These are phyloP conservation scores for Enteromius treurensis DNA, from an alignment of 2,797 vertebrate species.

Conservation along the genomic window DNA sequence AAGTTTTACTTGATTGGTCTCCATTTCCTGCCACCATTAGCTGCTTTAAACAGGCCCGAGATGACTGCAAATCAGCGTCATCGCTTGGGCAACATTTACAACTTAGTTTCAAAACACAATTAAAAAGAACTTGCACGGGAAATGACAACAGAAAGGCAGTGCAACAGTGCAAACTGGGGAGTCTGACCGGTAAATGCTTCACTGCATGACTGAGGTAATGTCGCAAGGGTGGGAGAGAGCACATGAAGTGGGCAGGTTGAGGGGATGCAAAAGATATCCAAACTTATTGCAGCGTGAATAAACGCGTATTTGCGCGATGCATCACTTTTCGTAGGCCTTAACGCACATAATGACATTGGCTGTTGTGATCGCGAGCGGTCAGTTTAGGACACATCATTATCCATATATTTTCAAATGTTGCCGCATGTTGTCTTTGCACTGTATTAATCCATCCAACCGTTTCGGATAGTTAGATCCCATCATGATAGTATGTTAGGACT, in stretches of 20 bases:
- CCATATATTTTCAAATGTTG: conserved; percentile 46
- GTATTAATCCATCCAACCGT: conserved; percentile 1
- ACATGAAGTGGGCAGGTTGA: conserved; percentile 45
- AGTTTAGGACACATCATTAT: conserved; percentile 47
- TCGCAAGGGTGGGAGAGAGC: conserved; percentile 20
- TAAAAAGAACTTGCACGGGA: conserved; percentile 18
- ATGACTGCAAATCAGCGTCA: conserved; percentile 1
- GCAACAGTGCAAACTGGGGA: conserved; percentile 28
- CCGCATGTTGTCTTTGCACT: conserved; percentile 30
- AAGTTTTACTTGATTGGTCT: conserved; percentile 31
- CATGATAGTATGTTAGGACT: conserved; percentile 48
- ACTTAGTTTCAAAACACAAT: conserved; percentile 38
- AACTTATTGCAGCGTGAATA: conserved; percentile 34
- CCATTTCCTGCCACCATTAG: neutral
- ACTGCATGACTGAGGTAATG: conserved; percentile 24
- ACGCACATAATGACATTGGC: conserved; percentile 46
- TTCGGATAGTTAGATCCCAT: conserved; percentile 46
- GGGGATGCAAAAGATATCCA: conserved; percentile 48
- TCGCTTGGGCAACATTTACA: conserved; percentile 11
- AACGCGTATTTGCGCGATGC: neutral
- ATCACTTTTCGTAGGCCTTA: conserved; percentile 54
- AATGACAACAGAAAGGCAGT: conserved; percentile 39
- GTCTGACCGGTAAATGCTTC: neutral
- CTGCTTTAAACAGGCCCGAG: conserved; percentile 23
- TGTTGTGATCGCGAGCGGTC: conserved; percentile 49